Base-by-base conservation (phyloP, 2,888 invertebrate species). In the Ornithoptera priamus region DNA sequence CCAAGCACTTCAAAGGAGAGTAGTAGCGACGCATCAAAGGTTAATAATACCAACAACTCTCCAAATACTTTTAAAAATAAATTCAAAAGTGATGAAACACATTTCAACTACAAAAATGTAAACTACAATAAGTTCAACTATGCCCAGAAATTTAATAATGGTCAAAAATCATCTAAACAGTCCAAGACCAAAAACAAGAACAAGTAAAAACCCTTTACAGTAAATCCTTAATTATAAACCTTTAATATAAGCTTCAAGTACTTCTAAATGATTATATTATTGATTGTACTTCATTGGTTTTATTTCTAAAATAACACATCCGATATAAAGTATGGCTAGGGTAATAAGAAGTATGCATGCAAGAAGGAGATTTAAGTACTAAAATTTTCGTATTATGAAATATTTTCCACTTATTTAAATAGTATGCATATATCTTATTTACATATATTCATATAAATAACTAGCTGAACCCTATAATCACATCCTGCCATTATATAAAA, bases 121-220 rank as follows among this genome's bases (percentile, higher is more conserved):
- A 83, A 88, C 72, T 89, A 87, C 72, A 85, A 77, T 69, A 88
- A 86, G 80, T 89, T 88, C 71, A 82, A 79, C 70, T 82, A 82
- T 61, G 83, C 39, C 7, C 50, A 50, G 15, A 50, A 50, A 17
- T 15, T 17, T 17, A 50, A 85, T 4, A 70, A 78, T 17, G 82
- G 20, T 10, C 53, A 81, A 67, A 85, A 84, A 73, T 75, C 79
- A 67, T 81, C 78, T 72, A 87, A 84, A 71, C 80, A 86, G 68
- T 77, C 80, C 12, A 88, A 87, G 74, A 80, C 75, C 78, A 85
- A 86, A 72, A 82, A 80, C 77, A 72, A 72, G 53, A 71, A 71
- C 17, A 53, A 53, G n/a, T 53, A 17, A 53, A 18, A 53, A n/a
- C 17, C 15, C 30, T 30, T 22, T 22, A 22, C 30, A 30, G 30